Evolutionary conservation across 2,888 invertebrate genomes (phyloP), one percentile per base, ranked within the genome.

Genomic region (Aquatica leii): DNA sequence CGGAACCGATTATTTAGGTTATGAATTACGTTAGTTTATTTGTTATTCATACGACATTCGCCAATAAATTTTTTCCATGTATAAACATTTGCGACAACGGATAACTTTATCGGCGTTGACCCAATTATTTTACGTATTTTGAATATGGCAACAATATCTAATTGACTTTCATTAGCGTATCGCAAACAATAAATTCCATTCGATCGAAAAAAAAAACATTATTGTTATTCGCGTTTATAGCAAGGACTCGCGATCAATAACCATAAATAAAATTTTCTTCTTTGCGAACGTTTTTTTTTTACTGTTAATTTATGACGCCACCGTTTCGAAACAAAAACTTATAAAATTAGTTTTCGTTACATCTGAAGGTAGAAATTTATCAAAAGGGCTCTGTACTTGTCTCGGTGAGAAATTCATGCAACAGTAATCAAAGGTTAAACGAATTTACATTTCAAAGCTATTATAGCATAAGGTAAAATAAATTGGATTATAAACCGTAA

Each of bases 181-280:
- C 4, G 6, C 24, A 6, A 24, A 24, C 24, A 24, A 24, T 24
- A 24, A 24, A 24, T 24, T 24, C 6, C 24, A 6, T 24, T 24
- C 6, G 24, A 24, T 6, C 2, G 24, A 37, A 37, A 8, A 37
- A 11, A 4, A 4, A 6, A 31, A 4, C 31, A 31, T 31, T 2
- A 11, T 3, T 12, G 9, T 37, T 37, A 12, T 68, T 66, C 68
- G 62, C 63, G 61, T 67, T 59, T 63, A 58, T 59, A 58, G 61
- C 65, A 68, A 68, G 63, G 68, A 63, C 57, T 63, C 43, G 50
- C 49, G 59, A 43, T 66, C 59, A 61, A 40, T 18, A 21, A 65
- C 57, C 67, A 56, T 67, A 62, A 65, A 65, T 37, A n/a, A 37
- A n/a, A 12, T 37, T 37, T 37, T 37, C 12, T 37, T 37, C 9